phyloP scores from a whole-genome alignment of 2,888 invertebrate species.

The Autographa pulchrina region DNA sequence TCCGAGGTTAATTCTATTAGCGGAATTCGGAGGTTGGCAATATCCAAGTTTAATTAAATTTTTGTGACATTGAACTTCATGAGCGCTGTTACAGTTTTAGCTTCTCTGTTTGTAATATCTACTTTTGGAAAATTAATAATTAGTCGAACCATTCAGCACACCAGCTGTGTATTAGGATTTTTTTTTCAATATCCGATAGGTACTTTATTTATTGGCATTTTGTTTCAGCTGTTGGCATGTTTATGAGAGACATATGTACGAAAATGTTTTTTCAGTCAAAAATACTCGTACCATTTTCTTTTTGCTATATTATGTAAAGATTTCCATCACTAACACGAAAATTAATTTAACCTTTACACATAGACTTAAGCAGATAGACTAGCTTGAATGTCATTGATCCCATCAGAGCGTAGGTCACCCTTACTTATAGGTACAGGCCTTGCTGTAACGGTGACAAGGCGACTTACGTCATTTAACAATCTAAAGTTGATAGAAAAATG shows the following conservation, averaged over 20 bases:
- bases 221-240: too few species aligned
- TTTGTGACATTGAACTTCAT: slow-evolving; percentile 13
- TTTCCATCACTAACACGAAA: background rate
- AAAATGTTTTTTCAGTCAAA: too few species aligned
- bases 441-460: background rate
- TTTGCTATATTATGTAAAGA: background rate
- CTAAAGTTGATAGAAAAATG: background rate
- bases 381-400: slow-evolving; percentile 4
- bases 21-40: slow-evolving; percentile 37
- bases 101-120: too few species aligned
- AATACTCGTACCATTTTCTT: too few species aligned
- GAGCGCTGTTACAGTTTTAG: background rate
- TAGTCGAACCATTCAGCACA: too few species aligned
- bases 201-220: too few species aligned
- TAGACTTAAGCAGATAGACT: background rate
- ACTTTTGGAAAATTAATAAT: too few species aligned
- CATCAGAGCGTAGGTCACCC: slow-evolving; percentile 4
- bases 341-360: background rate
- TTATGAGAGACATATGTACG: too few species aligned
- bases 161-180: too few species aligned
- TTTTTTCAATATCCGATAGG: too few species aligned
- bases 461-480: background rate
- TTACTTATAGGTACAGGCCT: slow-evolving; percentile 1
- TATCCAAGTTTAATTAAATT: slow-evolving; percentile 34
- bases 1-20: slow-evolving; percentile 52